These are phyloP conservation scores for Astropecten irregularis DNA, from an alignment of 53 echinoderm and acorn worm species.

Conservation along the genomic window DNA sequence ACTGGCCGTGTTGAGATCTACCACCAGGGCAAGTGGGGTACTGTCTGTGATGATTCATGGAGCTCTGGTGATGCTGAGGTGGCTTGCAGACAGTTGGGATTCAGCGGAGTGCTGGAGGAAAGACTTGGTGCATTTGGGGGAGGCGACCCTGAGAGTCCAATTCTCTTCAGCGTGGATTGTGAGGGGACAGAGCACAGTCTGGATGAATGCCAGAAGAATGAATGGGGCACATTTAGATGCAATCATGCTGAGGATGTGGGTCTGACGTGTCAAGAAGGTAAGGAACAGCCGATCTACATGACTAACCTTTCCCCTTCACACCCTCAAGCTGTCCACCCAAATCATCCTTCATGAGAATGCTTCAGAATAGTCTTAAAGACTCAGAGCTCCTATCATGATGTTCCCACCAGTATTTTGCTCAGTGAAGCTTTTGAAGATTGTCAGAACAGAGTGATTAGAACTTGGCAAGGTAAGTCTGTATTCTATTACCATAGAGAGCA, in stretches of 20 bases:
- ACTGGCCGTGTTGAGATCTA: constrained; percentile 8
- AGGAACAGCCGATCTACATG: neutral
- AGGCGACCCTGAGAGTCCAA: neutral
- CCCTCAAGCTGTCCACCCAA: neutral
- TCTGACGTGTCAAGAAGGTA: constrained; percentile 27
- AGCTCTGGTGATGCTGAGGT: neutral
- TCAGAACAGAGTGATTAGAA: too few relatives aligned
- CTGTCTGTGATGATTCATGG: constrained; percentile 18
- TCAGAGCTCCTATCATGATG: too few relatives aligned
- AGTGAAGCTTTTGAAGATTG: too few relatives aligned
- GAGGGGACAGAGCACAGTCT: constrained; percentile 17
- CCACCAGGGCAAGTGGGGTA: constrained; percentile 10
- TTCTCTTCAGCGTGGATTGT: constrained; percentile 14
- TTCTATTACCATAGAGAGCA: too few relatives aligned
- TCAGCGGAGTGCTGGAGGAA: neutral
- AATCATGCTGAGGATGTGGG: constrained; percentile 50
- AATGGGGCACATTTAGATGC: constrained; percentile 11
- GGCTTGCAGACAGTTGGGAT: constrained; percentile 40
- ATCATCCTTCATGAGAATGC: neutral
- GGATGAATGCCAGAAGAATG: neutral
- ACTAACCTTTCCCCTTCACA: too few relatives aligned
- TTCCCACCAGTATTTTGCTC: too few relatives aligned
- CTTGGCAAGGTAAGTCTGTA: too few relatives aligned
- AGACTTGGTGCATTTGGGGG: neutral
- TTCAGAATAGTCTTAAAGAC: too few relatives aligned